Conservation (phyloP, 30 jellyfish, hydroid and myxozoan genomes). For the Chironex yamaguchii region DNA sequence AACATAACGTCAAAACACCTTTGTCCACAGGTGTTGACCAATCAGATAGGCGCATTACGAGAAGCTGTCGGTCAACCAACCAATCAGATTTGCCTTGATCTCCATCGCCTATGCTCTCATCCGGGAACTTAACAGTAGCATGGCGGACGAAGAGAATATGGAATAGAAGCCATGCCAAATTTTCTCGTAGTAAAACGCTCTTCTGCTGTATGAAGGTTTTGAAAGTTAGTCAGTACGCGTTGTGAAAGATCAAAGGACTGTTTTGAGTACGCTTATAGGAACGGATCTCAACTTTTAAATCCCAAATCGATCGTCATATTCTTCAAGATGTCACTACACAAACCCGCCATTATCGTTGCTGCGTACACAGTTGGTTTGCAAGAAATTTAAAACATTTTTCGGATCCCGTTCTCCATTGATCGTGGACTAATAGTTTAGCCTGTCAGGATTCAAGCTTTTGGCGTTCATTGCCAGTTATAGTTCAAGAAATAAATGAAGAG, state of each 20-base stretch:
- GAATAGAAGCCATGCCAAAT: background rate
- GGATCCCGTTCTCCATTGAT: background rate
- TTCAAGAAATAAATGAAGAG: background rate
- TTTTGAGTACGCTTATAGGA: too few relatives aligned
- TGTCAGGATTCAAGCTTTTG: background rate
- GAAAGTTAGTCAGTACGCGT: too few relatives aligned
- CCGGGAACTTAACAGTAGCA: conserved; percentile 88
- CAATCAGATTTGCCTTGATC: background rate
- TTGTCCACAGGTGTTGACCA: background rate
- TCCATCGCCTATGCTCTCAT: background rate
- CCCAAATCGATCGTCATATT: background rate
- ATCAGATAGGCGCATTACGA: background rate
- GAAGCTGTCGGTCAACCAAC: background rate
- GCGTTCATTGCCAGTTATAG: background rate
- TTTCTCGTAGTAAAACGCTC: background rate
- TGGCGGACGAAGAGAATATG: conserved; percentile 70
- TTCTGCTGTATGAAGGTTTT: too few relatives aligned
- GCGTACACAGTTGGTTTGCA: conserved; percentile 2
- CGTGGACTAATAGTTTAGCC: background rate
- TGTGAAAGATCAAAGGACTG: too few relatives aligned
- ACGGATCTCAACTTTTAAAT: too few relatives aligned
- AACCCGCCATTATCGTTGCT: conserved; percentile 1
- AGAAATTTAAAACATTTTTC: background rate
- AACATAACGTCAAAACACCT: background rate
- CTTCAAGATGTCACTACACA: background rate